Percentiles rank a stretch among this genome's conserved stretches.
phyloP scores from a whole-genome alignment of 2,888 invertebrate genomes.

The Idaea aversata region DNA sequence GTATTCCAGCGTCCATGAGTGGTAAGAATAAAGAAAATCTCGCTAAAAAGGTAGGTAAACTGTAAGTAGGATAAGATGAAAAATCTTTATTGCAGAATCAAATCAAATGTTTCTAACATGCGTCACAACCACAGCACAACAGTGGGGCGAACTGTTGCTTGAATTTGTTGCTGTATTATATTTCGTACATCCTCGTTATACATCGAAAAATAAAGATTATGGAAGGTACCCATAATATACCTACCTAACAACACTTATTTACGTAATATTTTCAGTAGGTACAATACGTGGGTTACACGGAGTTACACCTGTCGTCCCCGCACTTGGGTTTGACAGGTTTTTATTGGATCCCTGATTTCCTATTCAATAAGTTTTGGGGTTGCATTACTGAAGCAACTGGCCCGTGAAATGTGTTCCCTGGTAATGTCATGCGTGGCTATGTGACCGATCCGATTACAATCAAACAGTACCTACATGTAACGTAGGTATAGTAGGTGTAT shows the following conservation, averaged over 20 bases:
- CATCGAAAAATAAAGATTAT: neutral
- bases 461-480: conserved; percentile 15
- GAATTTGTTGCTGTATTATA: no score
- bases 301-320: conserved; percentile 53
- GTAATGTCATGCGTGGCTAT: conserved; percentile 39
- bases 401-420: conserved; percentile 60
- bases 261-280: conserved; percentile 17
- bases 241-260: conserved; percentile 9
- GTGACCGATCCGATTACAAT: conserved; percentile 44
- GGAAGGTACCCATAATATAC: conserved; percentile 5
- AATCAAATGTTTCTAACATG: no score
- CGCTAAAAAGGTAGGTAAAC: no score
- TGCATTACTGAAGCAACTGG: conserved; percentile 62
- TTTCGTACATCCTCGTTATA: no score
- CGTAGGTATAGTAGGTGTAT: neutral
- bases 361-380: conserved; percentile 71
- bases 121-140: no score
- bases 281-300: conserved; percentile 10
- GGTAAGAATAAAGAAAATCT: no score
- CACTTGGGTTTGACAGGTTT: conserved; percentile 70
- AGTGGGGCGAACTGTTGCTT: no score
- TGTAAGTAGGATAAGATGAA: no score
- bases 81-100: no score
- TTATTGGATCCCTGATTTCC: conserved; percentile 71
- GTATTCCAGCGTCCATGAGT: no score